A percentile compares a stretch with the other conserved stretches of the same genome.
Evolutionary conservation across 2,888 invertebrate genomes (phyloP).

Genomic region (Dynastes tityus): DNA sequence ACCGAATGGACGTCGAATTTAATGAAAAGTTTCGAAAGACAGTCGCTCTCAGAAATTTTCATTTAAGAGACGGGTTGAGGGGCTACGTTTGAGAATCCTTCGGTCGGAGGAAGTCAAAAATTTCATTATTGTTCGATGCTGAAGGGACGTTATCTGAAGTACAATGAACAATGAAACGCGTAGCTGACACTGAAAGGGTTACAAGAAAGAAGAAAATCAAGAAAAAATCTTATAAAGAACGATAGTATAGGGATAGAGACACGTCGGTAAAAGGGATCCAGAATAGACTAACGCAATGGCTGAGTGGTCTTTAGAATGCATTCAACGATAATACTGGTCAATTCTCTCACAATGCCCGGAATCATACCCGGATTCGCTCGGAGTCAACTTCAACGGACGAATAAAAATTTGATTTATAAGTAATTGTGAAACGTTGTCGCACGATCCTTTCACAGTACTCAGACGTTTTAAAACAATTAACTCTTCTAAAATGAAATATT

Average conservation of each 20-base stretch:
- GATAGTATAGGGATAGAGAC: constrained; percentile 56
- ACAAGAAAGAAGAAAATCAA: constrained; percentile 67
- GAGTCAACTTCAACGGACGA: constrained; percentile 52
- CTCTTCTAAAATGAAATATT: constrained; percentile 8
- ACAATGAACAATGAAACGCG: constrained; percentile 64
- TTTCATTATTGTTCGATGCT: constrained; percentile 63
- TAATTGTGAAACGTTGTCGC: constrained; percentile 37
- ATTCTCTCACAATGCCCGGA: constrained; percentile 66
- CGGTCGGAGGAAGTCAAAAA: constrained; percentile 58
- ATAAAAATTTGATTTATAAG: constrained; percentile 52
- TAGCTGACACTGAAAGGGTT: constrained; percentile 66
- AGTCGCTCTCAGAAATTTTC: constrained; percentile 27
- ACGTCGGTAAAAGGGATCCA: constrained; percentile 57
- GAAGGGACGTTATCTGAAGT: constrained; percentile 63
- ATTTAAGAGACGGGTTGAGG: constrained; percentile 18
- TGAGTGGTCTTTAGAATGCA: constrained; percentile 67
- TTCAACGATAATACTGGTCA: constrained; percentile 64
- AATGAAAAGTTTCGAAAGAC: constrained; percentile 37
- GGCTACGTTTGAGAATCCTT: constrained; percentile 42
- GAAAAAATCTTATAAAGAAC: constrained; percentile 63
- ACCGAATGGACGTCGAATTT: constrained; percentile 26
- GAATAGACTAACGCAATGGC: constrained; percentile 67
- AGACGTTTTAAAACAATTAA: constrained; percentile 29
- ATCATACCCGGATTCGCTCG: constrained; percentile 62
- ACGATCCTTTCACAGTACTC: not conserved